A percentile compares a stretch with the other conserved stretches of the same genome.
Conservation (phyloP, 2,797 vertebrate species). For the Dromococcyx pavoninus region DNA sequence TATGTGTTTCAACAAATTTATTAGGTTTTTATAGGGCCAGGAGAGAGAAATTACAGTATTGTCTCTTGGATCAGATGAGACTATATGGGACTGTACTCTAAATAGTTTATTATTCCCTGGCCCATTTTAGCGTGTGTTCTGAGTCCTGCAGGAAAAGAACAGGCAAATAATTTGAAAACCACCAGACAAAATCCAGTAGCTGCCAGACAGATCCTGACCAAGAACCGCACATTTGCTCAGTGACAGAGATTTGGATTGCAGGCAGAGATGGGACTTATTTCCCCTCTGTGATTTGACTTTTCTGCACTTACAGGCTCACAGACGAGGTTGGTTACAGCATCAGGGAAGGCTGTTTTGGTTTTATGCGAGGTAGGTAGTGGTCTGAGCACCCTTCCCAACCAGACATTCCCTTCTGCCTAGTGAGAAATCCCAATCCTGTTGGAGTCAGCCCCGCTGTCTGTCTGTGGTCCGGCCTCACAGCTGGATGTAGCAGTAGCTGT, state of each 20-base stretch:
- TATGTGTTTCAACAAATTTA: slow-evolving; percentile 13
- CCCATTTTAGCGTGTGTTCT: background rate
- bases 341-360: background rate
- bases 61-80: slow-evolving; percentile 33
- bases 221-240: background rate
- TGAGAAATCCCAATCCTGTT: fast-evolving
- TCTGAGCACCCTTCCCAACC: background rate
- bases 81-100: background rate
- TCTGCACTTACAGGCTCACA: background rate
- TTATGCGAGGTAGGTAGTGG: background rate
- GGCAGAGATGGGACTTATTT: background rate
- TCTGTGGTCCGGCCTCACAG: background rate
- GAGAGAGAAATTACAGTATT: background rate
- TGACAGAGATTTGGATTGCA: background rate
- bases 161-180: background rate
- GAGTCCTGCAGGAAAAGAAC: background rate
- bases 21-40: slow-evolving; percentile 16
- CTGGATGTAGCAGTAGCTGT: too few species aligned
- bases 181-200: background rate
- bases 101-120: slow-evolving; percentile 36
- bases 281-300: background rate
- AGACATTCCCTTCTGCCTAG: background rate
- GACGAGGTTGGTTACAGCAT: background rate
- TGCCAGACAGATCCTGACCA: background rate
- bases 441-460: background rate